A percentile compares a stretch with the other conserved stretches of the same genome.
Evolutionary conservation across 35 echinoderm and acorn worm genomes (phyloP).

Genomic region (Apostichopus parvimensis): DNA sequence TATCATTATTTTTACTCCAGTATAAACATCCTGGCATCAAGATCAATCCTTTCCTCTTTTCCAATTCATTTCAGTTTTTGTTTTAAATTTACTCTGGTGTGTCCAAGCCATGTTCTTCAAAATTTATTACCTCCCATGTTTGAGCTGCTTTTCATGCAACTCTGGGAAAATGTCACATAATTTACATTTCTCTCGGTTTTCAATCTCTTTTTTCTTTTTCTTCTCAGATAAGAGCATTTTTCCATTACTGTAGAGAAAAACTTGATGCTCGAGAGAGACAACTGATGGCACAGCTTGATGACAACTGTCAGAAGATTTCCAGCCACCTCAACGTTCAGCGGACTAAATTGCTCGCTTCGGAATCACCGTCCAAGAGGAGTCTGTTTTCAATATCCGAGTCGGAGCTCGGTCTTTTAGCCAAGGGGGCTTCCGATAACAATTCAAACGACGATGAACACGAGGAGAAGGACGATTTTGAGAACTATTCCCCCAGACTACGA

Average conservation of each 20-base stretch:
- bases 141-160: neutral
- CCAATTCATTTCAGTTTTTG: no score
- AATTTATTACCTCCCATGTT: neutral
- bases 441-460: slow-evolving; percentile 27
- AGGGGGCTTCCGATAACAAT: neutral
- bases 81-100: neutral
- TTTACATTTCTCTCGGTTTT: neutral
- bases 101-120: neutral
- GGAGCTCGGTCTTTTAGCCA: neutral
- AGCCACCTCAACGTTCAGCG: slow-evolving; percentile 62
- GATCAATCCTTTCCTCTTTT: no score
- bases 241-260: slow-evolving; percentile 60
- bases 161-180: neutral
- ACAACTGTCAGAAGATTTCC: slow-evolving; percentile 54
- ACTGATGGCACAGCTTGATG: slow-evolving; percentile 57
- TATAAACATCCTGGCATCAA: no score
- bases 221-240: slow-evolving; percentile 60
- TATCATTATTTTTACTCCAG: no score
- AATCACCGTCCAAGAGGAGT: slow-evolving; percentile 37
- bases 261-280: slow-evolving; percentile 57
- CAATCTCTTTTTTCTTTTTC: neutral
- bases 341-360: slow-evolving; percentile 41
- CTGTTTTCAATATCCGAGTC: slow-evolving; percentile 51
- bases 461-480: neutral
- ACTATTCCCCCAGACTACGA: neutral